These are phyloP conservation scores for Lasioglossum oenotherae DNA, from an alignment of 2,888 invertebrate species.

Conservation along the genomic window DNA sequence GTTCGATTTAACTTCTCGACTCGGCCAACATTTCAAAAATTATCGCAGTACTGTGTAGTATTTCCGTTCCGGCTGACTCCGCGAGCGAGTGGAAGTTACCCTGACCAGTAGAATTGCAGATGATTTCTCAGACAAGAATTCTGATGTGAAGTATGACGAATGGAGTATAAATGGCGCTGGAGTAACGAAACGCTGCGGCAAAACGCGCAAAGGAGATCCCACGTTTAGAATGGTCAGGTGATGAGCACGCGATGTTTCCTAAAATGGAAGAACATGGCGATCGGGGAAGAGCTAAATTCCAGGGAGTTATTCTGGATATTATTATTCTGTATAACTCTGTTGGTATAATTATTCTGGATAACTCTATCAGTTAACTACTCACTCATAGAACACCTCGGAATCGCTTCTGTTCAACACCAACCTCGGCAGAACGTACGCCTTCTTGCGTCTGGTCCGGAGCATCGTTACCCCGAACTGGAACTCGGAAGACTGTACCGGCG, in stretches of 20 bases:
- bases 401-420: slow-evolving; percentile 91
- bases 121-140: neutral
- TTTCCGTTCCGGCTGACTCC: neutral
- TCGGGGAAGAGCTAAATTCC: too few relatives aligned
- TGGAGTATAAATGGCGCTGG: too few relatives aligned
- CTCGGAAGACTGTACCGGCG: slow-evolving; percentile 90
- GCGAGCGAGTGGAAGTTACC: neutral
- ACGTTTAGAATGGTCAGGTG: neutral
- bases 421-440: slow-evolving; percentile 91
- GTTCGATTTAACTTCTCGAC: neutral
- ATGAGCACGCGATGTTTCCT: neutral
- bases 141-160: too few relatives aligned
- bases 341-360: slow-evolving; percentile 10
- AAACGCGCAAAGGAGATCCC: too few relatives aligned
- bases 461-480: slow-evolving; percentile 86
- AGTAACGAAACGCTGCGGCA: too few relatives aligned
- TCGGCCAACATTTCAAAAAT: neutral
- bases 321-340: slow-evolving; percentile 28
- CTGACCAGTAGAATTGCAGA: neutral
- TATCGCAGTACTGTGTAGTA: neutral
- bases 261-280: neutral
- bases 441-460: slow-evolving; percentile 88
- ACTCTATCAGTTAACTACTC: slow-evolving; percentile 83
- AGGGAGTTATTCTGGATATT: neutral
- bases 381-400: slow-evolving; percentile 88